A percentile compares a stretch with the other conserved stretches of the same genome.
Evolutionary conservation across 1,140 invertebrate species (phyloP).

Genomic region (Portunus trituberculatus): DNA sequence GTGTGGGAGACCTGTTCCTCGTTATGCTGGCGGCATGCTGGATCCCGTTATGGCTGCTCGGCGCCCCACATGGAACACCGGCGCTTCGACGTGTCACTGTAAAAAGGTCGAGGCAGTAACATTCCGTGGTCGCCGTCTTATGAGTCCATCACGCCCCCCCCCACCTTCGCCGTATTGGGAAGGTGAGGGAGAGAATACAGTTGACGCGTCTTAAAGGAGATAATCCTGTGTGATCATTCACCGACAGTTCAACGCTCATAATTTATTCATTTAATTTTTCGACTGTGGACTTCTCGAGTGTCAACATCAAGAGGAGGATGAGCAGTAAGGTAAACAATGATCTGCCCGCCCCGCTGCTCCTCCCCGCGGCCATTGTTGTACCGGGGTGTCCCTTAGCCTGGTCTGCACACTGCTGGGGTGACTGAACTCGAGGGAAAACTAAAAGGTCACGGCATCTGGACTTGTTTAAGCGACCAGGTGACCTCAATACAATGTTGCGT

Average conservation of each 20-base stretch:
- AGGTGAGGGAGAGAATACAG: too few relatives aligned
- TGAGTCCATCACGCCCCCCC: too few relatives aligned
- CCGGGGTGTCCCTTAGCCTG: not conserved
- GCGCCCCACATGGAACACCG: not conserved
- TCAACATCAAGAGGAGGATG: not conserved
- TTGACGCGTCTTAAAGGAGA: too few relatives aligned
- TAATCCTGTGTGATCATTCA: too few relatives aligned
- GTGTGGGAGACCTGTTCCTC: not conserved
- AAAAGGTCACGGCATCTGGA: conserved; percentile 27
- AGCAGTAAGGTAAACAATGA: not conserved
- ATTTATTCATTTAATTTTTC: not conserved
- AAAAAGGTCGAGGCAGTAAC: conserved; percentile 18
- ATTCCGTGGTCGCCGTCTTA: not conserved
- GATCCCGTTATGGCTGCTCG: conserved; percentile 37
- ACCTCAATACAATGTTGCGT: conserved; percentile 35
- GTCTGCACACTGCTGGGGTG: not conserved
- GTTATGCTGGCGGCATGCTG: not conserved
- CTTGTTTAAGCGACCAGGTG: conserved; percentile 39
- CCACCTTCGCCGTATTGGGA: too few relatives aligned
- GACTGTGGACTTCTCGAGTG: not conserved
- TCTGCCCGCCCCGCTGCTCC: not conserved
- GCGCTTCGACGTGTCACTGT: not conserved
- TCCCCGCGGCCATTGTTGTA: not conserved
- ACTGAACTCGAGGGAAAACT: conserved; percentile 28
- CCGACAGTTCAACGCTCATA: not conserved